Conservation (phyloP, 2,888 invertebrate genomes). For the Cantharis rufa region DNA sequence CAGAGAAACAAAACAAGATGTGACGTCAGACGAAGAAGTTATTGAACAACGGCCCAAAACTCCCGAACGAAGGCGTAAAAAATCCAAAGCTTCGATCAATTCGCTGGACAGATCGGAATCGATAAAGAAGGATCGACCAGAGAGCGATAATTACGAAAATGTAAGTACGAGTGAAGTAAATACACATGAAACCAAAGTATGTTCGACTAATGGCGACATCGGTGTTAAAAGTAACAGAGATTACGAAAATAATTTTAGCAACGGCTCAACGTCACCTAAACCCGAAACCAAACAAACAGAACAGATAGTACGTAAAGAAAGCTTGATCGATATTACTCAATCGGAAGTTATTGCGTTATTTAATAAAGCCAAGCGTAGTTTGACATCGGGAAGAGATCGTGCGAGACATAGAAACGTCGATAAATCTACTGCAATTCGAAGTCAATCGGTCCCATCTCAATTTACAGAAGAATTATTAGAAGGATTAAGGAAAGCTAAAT, state of each 20-base stretch:
- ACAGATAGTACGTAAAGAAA: slow-evolving; percentile 32
- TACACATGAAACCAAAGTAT: not conserved
- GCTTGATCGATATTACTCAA: slow-evolving; percentile 45
- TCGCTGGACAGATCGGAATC: not conserved
- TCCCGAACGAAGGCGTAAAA: slow-evolving; percentile 46
- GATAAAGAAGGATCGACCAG: not conserved
- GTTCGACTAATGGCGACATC: not conserved
- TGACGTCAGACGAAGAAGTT: slow-evolving; percentile 52
- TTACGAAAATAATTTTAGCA: not conserved
- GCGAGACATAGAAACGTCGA: slow-evolving; percentile 42
- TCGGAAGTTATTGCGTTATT: slow-evolving; percentile 46
- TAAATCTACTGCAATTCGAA: slow-evolving; percentile 56
- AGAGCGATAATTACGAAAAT: not conserved
- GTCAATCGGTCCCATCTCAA: slow-evolving; percentile 62
- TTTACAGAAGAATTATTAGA: slow-evolving; percentile 56
- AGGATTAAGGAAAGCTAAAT: slow-evolving; percentile 41
- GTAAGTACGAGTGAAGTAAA: not conserved
- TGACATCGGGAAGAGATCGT: slow-evolving; percentile 41
- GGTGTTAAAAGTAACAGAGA: not conserved
- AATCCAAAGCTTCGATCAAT: slow-evolving; percentile 4
- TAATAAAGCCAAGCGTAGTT: slow-evolving; percentile 49
- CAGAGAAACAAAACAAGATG: slow-evolving; percentile 51
- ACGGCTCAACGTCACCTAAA: not conserved
- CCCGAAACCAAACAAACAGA: slow-evolving; percentile 12
- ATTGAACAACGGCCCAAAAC: slow-evolving; percentile 42